phyloP scores from a whole-genome alignment of 2,113 vertebrate species.

The Anguilla rostrata region DNA sequence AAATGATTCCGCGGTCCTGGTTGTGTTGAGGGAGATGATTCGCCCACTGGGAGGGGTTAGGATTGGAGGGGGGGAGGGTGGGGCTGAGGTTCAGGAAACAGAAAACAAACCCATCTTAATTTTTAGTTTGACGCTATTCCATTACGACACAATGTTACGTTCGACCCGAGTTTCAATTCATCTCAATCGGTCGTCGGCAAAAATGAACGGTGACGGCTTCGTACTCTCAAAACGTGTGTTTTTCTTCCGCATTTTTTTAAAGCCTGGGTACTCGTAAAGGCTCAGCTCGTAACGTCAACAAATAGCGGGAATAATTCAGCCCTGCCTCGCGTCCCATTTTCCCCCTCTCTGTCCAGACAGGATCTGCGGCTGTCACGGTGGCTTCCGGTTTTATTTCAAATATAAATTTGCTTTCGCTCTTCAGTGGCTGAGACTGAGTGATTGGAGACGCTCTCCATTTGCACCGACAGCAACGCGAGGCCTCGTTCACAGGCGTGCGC shows the following conservation, averaged over 20 bases:
- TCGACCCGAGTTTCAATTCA: not conserved
- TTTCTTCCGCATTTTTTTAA: not conserved
- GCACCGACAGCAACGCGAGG: not conserved
- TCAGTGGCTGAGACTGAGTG: not conserved
- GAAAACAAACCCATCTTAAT: too few species aligned
- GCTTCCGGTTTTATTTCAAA: slow-evolving; percentile 20
- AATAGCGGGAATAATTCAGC: slow-evolving; percentile 26
- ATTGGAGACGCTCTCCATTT: not conserved
- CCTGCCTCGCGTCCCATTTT: not conserved
- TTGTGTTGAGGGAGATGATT: too few species aligned
- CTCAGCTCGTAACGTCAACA: slow-evolving; percentile 22
- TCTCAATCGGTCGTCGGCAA: not conserved
- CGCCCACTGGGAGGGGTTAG: too few species aligned
- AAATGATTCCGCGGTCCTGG: too few species aligned
- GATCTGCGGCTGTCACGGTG: not conserved
- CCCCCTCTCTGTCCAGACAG: slow-evolving; percentile 4
- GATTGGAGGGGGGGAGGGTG: too few species aligned
- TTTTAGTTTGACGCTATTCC: not conserved
- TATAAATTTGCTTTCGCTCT: slow-evolving; percentile 15
- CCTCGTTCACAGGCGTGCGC: not conserved
- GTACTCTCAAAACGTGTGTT: not conserved
- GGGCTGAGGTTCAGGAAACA: too few species aligned
- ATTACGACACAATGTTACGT: not conserved
- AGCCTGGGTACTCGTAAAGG: not conserved
- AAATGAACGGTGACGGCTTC: not conserved